Percentiles rank a stretch among this genome's conserved stretches.
Conservation (phyloP, 1,140 invertebrate genomes). For the Dufourea novaeangliae region DNA sequence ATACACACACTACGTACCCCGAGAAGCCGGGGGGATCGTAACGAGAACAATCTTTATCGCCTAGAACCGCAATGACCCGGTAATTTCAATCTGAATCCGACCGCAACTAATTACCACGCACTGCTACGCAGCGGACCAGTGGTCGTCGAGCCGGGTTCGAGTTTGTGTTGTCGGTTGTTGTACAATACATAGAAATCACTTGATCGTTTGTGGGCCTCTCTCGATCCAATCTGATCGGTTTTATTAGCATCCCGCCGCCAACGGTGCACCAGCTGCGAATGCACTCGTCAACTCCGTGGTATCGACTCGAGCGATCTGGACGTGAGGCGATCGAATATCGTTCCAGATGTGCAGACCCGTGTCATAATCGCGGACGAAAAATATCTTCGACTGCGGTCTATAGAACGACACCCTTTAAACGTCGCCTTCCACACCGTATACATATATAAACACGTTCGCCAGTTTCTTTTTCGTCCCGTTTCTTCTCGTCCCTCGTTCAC, state of each 20-base stretch:
- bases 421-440: neutral
- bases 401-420: neutral
- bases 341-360: constrained; percentile 46
- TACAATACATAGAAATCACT: too few species aligned
- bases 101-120: constrained; percentile 40
- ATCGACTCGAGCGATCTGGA: constrained; percentile 26
- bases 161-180: neutral
- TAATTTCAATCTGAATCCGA: constrained; percentile 34
- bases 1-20: too few species aligned
- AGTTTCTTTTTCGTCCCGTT: neutral
- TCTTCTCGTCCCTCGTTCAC: neutral
- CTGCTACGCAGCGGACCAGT: neutral
- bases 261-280: neutral
- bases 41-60: constrained; percentile 8
- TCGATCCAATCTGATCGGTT: constrained; percentile 14
- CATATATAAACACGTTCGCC: too few species aligned
- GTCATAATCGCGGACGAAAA: constrained; percentile 9
- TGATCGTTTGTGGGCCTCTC: neutral
- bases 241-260: constrained; percentile 30
- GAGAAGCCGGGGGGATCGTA: neutral
- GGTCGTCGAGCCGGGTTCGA: too few species aligned
- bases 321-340: constrained; percentile 41
- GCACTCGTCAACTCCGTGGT: constrained; percentile 28
- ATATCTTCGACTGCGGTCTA: neutral
- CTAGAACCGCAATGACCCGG: constrained; percentile 27